Evolutionary conservation across 2,113 vertebrate species (phyloP).

Genomic region (Nicator chloris): DNA sequence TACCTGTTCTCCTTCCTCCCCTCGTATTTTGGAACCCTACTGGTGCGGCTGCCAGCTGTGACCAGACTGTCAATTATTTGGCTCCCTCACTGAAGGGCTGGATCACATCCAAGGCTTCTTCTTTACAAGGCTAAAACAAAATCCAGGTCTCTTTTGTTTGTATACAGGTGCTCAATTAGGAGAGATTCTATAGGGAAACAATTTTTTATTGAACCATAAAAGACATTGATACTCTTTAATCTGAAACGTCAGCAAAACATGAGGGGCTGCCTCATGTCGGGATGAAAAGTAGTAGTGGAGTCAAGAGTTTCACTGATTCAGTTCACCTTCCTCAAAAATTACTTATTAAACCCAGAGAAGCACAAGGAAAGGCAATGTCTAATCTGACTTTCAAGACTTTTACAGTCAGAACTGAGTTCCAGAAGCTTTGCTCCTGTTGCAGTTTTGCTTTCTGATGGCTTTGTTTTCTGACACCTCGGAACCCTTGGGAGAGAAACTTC

Average conservation of each 20-base stretch:
- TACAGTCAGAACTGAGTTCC: not conserved
- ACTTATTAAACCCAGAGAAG: not conserved
- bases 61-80: not conserved
- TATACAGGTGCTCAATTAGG: not conserved
- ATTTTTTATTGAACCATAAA: not conserved
- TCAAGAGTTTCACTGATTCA: not conserved
- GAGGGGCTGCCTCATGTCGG: not conserved
- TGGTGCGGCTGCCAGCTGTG: not conserved
- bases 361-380: not conserved
- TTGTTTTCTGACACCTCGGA: not conserved
- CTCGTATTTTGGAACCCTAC: not conserved
- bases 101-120: not conserved
- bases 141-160: not conserved
- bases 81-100: not conserved
- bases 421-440: not conserved
- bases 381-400: not conserved
- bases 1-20: not conserved
- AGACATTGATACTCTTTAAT: not conserved
- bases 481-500: not conserved
- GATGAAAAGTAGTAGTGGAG: not conserved
- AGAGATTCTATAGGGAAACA: not conserved
- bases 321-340: not conserved
- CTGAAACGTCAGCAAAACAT: not conserved
- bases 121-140: slow-evolving; percentile 20
- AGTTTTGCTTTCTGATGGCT: not conserved